These are phyloP conservation scores for Caenorhabditis brenneri DNA, from an alignment of 1,140 invertebrate genomes.

Conservation along the genomic window DNA sequence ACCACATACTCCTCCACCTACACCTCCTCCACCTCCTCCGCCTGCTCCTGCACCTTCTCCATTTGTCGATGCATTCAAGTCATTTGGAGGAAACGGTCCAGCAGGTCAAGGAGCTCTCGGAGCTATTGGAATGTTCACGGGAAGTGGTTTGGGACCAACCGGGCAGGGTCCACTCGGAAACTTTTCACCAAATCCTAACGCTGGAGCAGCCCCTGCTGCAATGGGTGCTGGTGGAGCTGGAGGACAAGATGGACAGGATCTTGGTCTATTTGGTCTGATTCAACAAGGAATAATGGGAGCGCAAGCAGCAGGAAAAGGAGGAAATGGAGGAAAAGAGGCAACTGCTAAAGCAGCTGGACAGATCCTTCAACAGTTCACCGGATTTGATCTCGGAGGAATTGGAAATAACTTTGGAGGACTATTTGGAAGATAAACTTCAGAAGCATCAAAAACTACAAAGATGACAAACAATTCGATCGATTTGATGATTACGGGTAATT, in stretches of 20 bases:
- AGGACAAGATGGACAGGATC: conserved; percentile 44
- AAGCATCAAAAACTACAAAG: not conserved
- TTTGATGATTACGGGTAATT: not conserved
- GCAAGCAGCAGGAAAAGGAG: conserved; percentile 45
- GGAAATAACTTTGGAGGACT: conserved; percentile 46
- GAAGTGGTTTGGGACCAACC: conserved; percentile 24
- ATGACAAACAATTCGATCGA: conserved; percentile 13
- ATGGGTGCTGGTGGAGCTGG: not conserved
- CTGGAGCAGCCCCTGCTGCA: not conserved
- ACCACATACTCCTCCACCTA: conserved; percentile 31
- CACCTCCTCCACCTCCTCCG: conserved; percentile 51
- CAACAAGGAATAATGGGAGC: conserved; percentile 45
- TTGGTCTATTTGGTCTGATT: conserved; percentile 45
- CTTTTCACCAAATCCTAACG: conserved; percentile 2
- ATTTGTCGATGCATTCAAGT: conserved; percentile 1
- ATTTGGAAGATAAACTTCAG: conserved; percentile 27
- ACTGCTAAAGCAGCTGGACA: conserved; percentile 32
- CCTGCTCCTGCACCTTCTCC: conserved; percentile 44
- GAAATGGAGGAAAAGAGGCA: conserved; percentile 43
- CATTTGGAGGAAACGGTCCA: conserved; percentile 1
- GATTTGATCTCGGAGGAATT: conserved; percentile 39
- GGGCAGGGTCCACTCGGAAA: not conserved
- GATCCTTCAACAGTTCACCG: conserved; percentile 46
- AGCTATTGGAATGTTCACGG: conserved; percentile 23
- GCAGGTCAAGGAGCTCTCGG: conserved; percentile 18